These are phyloP conservation scores for Lethrus apterus DNA, from an alignment of 1,140 invertebrate species.

Conservation along the genomic window DNA sequence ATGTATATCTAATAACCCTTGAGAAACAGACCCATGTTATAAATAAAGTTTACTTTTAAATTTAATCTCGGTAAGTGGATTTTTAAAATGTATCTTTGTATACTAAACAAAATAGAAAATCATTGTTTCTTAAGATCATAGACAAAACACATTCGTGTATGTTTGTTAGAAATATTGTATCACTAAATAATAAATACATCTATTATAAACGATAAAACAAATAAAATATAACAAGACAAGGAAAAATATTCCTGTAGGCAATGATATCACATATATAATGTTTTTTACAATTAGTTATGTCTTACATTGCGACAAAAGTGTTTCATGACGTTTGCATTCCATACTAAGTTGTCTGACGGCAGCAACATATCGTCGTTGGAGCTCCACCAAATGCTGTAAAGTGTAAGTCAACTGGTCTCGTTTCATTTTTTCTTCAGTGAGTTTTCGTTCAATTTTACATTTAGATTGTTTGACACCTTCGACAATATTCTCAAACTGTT, in stretches of 20 bases:
- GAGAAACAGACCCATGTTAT: too few species aligned
- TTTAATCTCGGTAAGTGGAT: too few species aligned
- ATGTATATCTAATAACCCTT: too few species aligned
- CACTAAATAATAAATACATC: neutral
- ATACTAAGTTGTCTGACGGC: conserved; percentile 74
- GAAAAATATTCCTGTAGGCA: conserved; percentile 1
- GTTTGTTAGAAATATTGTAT: neutral
- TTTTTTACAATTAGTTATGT: neutral
- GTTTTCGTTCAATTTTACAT: conserved; percentile 60
- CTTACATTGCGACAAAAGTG: conserved; percentile 29
- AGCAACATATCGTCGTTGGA: conserved; percentile 75
- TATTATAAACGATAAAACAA: neutral
- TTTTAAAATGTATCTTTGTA: too few species aligned
- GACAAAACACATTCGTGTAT: too few species aligned
- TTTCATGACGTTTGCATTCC: conserved; percentile 63
- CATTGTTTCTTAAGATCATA: too few species aligned
- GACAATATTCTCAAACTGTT: conserved; percentile 81
- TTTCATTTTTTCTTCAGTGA: conserved; percentile 62
- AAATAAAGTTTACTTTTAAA: too few species aligned
- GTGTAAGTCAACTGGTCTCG: conserved; percentile 64
- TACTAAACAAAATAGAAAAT: too few species aligned
- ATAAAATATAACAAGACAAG: neutral
- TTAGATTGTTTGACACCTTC: conserved; percentile 76
- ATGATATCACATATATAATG: conserved; percentile 11
- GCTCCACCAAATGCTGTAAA: conserved; percentile 65